Conservation (phyloP, 2,797 vertebrate genomes). For the Cetoscarus ocellatus region DNA sequence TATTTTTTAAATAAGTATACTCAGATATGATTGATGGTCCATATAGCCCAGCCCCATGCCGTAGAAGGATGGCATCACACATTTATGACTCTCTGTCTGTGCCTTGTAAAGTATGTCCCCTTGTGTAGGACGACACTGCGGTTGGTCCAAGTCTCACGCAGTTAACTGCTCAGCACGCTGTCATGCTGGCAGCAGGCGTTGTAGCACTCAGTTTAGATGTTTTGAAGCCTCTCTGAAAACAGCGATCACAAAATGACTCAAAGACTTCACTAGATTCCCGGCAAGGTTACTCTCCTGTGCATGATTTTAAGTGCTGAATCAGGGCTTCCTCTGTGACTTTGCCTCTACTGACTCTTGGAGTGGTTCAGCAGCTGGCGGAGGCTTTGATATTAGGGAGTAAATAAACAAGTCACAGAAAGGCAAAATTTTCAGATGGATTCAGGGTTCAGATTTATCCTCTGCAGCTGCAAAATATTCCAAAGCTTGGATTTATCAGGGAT, state of each 20-base stretch:
- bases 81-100: slow-evolving; percentile 10
- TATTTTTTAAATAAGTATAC: too few relatives aligned
- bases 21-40: too few relatives aligned
- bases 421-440: slow-evolving; percentile 23
- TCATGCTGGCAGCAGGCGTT: slow-evolving; percentile 22
- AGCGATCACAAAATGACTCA: slow-evolving; percentile 37
- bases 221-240: slow-evolving; percentile 36
- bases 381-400: slow-evolving; percentile 32
- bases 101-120: slow-evolving; percentile 9
- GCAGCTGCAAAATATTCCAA: slow-evolving; percentile 17
- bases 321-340: slow-evolving; percentile 53
- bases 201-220: slow-evolving; percentile 24
- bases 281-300: slow-evolving; percentile 50
- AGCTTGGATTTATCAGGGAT: slow-evolving; percentile 18
- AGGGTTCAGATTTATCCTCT: slow-evolving; percentile 22
- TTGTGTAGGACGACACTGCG: slow-evolving; percentile 13
- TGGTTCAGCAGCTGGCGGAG: slow-evolving; percentile 19
- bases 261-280: slow-evolving; percentile 35
- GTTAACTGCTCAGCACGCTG: slow-evolving; percentile 33
- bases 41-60: neutral
- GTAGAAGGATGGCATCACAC: slow-evolving; percentile 16
- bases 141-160: slow-evolving; percentile 36
- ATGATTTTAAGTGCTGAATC: slow-evolving; percentile 56
- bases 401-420: slow-evolving; percentile 35
- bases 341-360: slow-evolving; percentile 15